phyloP scores from a whole-genome alignment of 1,140 invertebrate species.

The Cotesia chilonis region DNA sequence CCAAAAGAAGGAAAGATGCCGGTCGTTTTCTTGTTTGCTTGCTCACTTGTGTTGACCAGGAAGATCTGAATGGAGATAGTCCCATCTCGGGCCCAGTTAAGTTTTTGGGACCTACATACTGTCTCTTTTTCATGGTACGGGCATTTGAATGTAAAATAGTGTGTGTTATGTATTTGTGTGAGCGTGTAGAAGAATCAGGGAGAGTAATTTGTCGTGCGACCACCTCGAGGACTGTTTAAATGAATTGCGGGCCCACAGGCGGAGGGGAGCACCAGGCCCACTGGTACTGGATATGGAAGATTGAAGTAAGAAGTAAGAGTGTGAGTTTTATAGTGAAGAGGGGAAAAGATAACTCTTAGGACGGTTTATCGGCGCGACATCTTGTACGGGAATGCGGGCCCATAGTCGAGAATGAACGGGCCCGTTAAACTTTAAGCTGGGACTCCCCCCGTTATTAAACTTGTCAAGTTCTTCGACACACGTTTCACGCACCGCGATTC shows the following conservation, averaged over 20 bases:
- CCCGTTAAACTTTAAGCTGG: conserved; percentile 25
- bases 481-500: no score
- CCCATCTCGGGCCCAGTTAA: no score
- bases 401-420: conserved; percentile 50
- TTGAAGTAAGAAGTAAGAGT: conserved; percentile 28
- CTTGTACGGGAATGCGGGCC: conserved; percentile 66
- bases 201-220: conserved; percentile 68
- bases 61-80: conserved; percentile 63
- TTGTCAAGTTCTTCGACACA: no score
- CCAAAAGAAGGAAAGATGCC: conserved; percentile 25
- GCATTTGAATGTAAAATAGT: not conserved
- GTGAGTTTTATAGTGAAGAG: conserved; percentile 35
- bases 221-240: conserved; percentile 67
- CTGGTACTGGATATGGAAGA: not conserved
- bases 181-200: conserved; percentile 51
- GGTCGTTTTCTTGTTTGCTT: conserved; percentile 4
- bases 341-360: conserved; percentile 40
- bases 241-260: conserved; percentile 61
- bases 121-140: not conserved
- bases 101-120: no score
- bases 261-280: conserved; percentile 35
- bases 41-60: conserved; percentile 1
- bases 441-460: not conserved
- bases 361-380: conserved; percentile 66
- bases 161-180: conserved; percentile 8